phyloP scores from a whole-genome alignment of 2,113 vertebrate genomes.

The human (Homo sapiens) region GRCh38 chr5:93435501-93436000 shows the following conservation, averaged over 20 bases:
- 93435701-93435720: background rate
- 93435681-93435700: background rate
- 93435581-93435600: background rate
- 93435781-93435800: conserved; percentile 16
- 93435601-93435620: too few species aligned
- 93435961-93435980: background rate
- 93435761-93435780: background rate
- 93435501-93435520: background rate
- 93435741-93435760: background rate
- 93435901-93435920: background rate
- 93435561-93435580: background rate
- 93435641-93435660: background rate
- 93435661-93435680: background rate
- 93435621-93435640: background rate
- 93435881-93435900: background rate
- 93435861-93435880: background rate
- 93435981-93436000: background rate
- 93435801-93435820: background rate
- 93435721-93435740: background rate
- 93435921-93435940: background rate
- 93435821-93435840: background rate
- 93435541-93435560: background rate
- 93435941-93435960: background rate
- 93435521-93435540: background rate
- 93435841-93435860: background rate